Conservation (phyloP, 2,113 vertebrate species). For the Rhipidura dahli region DNA sequence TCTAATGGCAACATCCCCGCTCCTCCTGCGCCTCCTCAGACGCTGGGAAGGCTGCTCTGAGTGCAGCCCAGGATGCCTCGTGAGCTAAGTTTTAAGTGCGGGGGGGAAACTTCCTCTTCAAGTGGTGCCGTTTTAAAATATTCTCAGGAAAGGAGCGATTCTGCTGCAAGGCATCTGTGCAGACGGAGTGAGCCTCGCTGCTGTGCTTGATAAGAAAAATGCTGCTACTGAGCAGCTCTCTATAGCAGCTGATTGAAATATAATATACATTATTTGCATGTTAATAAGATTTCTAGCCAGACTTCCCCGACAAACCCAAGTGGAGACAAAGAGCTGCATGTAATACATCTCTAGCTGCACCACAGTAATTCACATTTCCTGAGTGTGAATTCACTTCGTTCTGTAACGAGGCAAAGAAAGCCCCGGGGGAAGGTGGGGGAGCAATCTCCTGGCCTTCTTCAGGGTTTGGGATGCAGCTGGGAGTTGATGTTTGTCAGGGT, state of each 20-base stretch:
- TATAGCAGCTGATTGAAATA: background rate
- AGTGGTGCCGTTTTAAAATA: background rate
- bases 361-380: background rate
- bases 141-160: background rate
- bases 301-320: background rate
- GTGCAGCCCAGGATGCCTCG: background rate
- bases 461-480: background rate
- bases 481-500: background rate
- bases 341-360: background rate
- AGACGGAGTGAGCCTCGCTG: background rate
- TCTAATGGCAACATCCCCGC: background rate
- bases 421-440: background rate
- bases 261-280: conserved; percentile 23
- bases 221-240: background rate
- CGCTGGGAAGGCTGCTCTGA: rapidly evolving
- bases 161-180: background rate
- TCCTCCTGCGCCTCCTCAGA: background rate
- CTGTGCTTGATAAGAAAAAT: background rate
- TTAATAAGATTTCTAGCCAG: background rate
- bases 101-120: background rate
- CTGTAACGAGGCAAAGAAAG: background rate
- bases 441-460: background rate
- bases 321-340: background rate
- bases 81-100: background rate
- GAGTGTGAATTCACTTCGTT: background rate